Percentiles rank a stretch among this genome's conserved stretches.
Evolutionary conservation across 2,797 vertebrate species (phyloP).

Genomic region (Hybognathus amarus): DNA sequence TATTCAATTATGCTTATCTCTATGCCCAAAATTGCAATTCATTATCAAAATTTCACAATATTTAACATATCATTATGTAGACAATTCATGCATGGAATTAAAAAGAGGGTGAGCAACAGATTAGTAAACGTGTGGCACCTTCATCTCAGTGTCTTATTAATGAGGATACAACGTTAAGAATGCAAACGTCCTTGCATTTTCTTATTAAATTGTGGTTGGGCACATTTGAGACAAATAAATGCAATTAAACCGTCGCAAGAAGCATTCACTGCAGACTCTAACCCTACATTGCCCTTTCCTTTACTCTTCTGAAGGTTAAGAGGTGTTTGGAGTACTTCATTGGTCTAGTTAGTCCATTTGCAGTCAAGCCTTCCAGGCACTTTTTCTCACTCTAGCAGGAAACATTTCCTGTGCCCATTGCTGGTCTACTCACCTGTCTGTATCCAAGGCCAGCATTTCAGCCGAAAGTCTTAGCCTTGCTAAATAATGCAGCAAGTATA

Average conservation of each 20-base stretch:
- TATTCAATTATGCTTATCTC: not conserved
- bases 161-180: not conserved
- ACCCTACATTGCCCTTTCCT: constrained; percentile 2
- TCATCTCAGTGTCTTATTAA: not conserved
- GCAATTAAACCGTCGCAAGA: not conserved
- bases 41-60: not conserved
- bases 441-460: constrained; percentile 34
- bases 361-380: constrained; percentile 3
- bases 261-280: constrained; percentile 6
- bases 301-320: not conserved
- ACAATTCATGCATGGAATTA: not conserved
- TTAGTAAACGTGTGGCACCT: not conserved
- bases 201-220: too few species aligned
- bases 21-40: not conserved
- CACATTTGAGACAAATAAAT: not conserved
- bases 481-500: constrained; percentile 64
- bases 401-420: not conserved
- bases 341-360: not conserved
- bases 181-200: not conserved
- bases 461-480: constrained; percentile 40
- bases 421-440: constrained; percentile 6
- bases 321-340: not conserved
- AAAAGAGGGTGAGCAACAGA: not conserved
- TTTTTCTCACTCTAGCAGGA: constrained; percentile 6
- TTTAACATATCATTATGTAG: not conserved